Base-by-base conservation (phyloP, 53 echinoderm and acorn worm genomes). In the Paracentrotus lividus region DNA sequence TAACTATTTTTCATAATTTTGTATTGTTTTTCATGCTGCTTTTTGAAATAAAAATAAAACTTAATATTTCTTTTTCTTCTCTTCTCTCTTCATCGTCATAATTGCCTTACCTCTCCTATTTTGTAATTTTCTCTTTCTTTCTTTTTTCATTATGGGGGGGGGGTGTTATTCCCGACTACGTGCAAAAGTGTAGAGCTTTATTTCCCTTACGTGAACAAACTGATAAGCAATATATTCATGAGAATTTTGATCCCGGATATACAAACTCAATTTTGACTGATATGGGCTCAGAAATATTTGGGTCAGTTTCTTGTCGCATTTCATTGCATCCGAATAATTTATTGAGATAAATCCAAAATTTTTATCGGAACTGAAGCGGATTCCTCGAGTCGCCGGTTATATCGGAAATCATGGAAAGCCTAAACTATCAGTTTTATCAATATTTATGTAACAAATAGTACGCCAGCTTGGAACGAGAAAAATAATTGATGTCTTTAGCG, bases 341-440 rank as follows among this genome's bases (percentile, higher is more conserved):
- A 8, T 24, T 69, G 6, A 69, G 36, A 69, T n/a, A 72, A 40
- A 72, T 72, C 72, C 85, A 31, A 13, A 85, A 51, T 49, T 53
- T 85, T 85, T 47, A 47, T 20, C 52, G 86, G 55, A 85, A 51
- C 55, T 85, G 16, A 8, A 4, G 32, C 54, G 86, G 86, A 85
- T 85, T 85, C 54, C 12, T 26, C 24, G 0, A 53, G 86, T 29
- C 86, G 86, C 86, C 86, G 86, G 86, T 85, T 85, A 43, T 3
- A 23, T 23, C 43, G 40, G 77, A 43, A 77, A 77, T 21, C 43
- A 77, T 42, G 77, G 77, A 43, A 44, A 42, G 42, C 67, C 32
- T 14, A 59, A 59, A 23, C 59, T 59, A 23, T 59, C 59, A 20
- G 59, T 24, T 59, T 59, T 59, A 59, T 59, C 59, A 59, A 59